phyloP scores from a whole-genome alignment of 2,888 invertebrate species.

The Napeogenes sylphis region DNA sequence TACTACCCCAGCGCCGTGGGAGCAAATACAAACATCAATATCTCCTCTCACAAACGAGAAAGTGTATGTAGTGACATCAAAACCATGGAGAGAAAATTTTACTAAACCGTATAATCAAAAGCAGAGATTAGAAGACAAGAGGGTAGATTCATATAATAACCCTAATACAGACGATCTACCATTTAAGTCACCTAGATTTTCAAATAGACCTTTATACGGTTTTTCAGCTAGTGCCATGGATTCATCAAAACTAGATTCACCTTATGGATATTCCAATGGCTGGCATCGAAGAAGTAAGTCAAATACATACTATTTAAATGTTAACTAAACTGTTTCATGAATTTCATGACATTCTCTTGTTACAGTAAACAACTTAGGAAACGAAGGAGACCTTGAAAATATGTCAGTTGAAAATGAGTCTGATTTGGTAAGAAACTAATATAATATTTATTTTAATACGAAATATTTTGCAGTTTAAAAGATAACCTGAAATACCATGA shows the following conservation, averaged over 20 bases:
- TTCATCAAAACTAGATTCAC: constrained; percentile 53
- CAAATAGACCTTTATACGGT: constrained; percentile 77
- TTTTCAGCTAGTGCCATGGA: constrained; percentile 58
- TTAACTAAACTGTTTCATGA: not conserved
- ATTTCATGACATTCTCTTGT: constrained; percentile 34
- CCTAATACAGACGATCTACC: constrained; percentile 50
- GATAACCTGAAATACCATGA: too few relatives aligned
- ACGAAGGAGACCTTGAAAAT: constrained; percentile 51
- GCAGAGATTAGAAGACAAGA: constrained; percentile 58
- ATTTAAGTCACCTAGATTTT: constrained; percentile 74
- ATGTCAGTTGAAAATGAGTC: constrained; percentile 63
- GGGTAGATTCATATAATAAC: constrained; percentile 44
- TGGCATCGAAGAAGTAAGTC: constrained; percentile 72
- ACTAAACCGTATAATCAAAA: constrained; percentile 49
- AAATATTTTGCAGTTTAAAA: too few relatives aligned
- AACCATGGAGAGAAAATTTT: constrained; percentile 72
- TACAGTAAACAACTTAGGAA: constrained; percentile 79
- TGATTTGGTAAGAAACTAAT: constrained; percentile 17
- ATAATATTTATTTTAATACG: not conserved
- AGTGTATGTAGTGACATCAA: constrained; percentile 89
- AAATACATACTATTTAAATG: constrained; percentile 4
- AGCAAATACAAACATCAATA: constrained; percentile 82
- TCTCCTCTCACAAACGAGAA: constrained; percentile 88
- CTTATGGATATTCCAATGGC: constrained; percentile 62
- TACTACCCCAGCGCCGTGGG: constrained; percentile 78